These are phyloP conservation scores for Lindbergichthys nudifrons DNA, from an alignment of 2,797 vertebrate species.

Conservation along the genomic window DNA sequence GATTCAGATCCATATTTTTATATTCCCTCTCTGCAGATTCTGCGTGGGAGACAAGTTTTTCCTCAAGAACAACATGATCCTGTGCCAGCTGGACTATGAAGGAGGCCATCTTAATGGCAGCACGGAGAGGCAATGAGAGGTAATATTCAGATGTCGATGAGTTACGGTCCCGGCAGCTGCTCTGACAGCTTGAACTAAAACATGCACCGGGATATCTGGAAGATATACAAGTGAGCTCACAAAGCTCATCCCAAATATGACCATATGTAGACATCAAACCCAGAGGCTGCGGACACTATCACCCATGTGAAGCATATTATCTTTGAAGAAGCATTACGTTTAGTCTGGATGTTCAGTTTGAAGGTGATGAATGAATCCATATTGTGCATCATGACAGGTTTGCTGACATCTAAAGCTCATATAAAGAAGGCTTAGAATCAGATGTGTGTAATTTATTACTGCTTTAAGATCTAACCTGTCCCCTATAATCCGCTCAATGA, in stretches of 20 bases:
- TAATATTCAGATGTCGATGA: constrained; percentile 66
- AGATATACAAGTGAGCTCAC: constrained; percentile 32
- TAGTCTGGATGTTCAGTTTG: not conserved
- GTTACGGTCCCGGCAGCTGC: constrained; percentile 51
- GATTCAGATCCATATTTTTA: constrained; percentile 67
- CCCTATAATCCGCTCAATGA: not conserved
- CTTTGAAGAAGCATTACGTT: not conserved
- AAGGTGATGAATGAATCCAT: not conserved
- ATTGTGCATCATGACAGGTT: not conserved
- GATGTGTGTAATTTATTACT: not conserved
- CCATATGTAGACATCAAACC: constrained; percentile 50
- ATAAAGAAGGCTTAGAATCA: not conserved
- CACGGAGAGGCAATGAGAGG: constrained; percentile 89
- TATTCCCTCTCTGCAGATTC: constrained; percentile 86
- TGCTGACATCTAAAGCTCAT: not conserved
- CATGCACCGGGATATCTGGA: constrained; percentile 53
- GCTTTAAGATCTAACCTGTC: not conserved
- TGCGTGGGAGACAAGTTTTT: constrained; percentile 98
- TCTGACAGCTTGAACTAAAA: constrained; percentile 60
- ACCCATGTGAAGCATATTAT: not conserved
- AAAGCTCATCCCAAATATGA: constrained; percentile 44
- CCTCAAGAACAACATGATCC: constrained; percentile 99
- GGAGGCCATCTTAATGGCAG: constrained; percentile 92
- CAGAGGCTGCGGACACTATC: constrained; percentile 11
- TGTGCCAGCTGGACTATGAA: constrained; percentile 98